Base-by-base conservation (phyloP, 2,888 invertebrate species). In the Cerceris ruficornis region DNA sequence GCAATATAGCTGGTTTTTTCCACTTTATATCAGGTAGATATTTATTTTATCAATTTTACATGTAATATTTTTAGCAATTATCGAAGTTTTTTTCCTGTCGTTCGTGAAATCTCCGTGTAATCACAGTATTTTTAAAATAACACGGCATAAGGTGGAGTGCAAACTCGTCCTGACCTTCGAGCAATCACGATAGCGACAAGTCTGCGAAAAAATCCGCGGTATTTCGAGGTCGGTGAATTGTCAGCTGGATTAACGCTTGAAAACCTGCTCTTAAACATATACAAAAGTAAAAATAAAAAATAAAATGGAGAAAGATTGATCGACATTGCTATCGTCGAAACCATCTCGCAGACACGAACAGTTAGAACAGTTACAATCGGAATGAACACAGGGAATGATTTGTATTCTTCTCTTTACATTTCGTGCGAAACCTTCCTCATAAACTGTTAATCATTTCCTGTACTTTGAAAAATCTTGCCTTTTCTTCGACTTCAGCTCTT, bases 141-240 rank as follows among this genome's bases (percentile, higher is more conserved):
- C 15, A 50, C 62, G 0, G 5, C 52, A n/a, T 65, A 66, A 50
- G 62, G 54, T 41, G 70, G 66, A 66, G 66, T 55, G 58, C 69
- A 28, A 73, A 61, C 62, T 62, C 15, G 69, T 69, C 59, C 17
- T 46, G 70, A 70, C 76, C 84, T 84, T 84, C 76, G 65, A 50
- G 72, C 70, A 70, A 77, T 84, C 81, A 81, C 68, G 76, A 50
- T 78, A 66, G 65, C 77, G 83, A 83, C 78, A 79, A 67, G 64
- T 60, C 78, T 74, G 66, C 58, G 66, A 55, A 70, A 69, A 59
- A 60, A 61, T 64, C 49, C 60, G 54, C 7, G 78, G 68, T 70
- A 76, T 78, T 76, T 70, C 73, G 77, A 84, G 75, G 81, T 71
- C 69, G 42, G 15, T 13, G 57, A 65, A 75, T 77, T 73, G 72